A percentile compares a stretch with the other conserved stretches of the same genome.
Conservation (phyloP, 1,140 invertebrate species). For the Atopsyche davidsoni region DNA sequence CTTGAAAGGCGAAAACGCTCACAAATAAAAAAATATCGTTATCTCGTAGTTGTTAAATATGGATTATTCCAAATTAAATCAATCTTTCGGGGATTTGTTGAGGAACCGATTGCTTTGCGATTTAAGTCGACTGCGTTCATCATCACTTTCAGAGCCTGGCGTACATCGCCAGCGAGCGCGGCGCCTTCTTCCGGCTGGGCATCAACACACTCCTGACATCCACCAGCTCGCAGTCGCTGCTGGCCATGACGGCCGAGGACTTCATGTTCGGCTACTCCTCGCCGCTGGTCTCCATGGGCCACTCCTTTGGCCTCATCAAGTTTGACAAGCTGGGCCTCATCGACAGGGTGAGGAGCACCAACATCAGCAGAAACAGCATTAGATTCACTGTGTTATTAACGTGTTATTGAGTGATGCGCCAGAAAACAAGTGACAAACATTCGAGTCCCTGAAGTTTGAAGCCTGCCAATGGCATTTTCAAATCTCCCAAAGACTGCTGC, state of each 20-base stretch:
- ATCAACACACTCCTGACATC: conserved; percentile 63
- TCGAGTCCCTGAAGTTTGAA: too few relatives aligned
- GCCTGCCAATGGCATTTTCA: too few relatives aligned
- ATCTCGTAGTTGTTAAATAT: too few relatives aligned
- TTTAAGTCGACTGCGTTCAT: too few relatives aligned
- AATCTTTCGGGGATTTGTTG: too few relatives aligned
- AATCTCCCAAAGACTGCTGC: too few relatives aligned
- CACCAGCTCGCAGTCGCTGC: conserved; percentile 60
- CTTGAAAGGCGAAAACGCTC: too few relatives aligned
- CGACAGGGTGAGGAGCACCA: conserved; percentile 59
- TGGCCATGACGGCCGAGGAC: conserved; percentile 70
- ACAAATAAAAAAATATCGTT: too few relatives aligned
- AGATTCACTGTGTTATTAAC: neutral
- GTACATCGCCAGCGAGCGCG: conserved; percentile 60
- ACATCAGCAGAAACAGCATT: neutral
- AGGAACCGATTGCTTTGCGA: too few relatives aligned
- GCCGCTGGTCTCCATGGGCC: conserved; percentile 66
- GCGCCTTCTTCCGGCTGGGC: conserved; percentile 56
- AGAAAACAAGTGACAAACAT: too few relatives aligned
- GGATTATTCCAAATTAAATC: too few relatives aligned
- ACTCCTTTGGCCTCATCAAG: conserved; percentile 70
- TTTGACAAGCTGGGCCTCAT: conserved; percentile 78
- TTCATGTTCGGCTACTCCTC: conserved; percentile 80
- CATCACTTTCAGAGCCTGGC: conserved; percentile 74
- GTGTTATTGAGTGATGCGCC: neutral